These are phyloP conservation scores for Epistrophe eligans DNA, from an alignment of 2,888 invertebrate species.

Conservation along the genomic window DNA sequence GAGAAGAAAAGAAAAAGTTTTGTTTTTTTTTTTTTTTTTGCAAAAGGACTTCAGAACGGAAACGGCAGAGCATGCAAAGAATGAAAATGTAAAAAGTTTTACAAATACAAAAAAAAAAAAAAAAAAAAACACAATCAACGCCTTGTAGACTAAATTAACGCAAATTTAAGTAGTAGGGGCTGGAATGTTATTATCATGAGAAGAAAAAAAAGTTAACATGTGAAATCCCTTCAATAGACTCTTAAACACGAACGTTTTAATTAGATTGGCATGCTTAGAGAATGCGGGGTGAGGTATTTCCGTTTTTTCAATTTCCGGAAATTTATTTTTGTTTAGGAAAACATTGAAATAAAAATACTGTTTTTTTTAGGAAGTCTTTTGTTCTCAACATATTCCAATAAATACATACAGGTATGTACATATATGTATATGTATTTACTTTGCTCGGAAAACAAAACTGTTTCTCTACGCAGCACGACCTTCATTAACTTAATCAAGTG, in stretches of 20 bases:
- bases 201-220: constrained; percentile 17
- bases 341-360: neutral
- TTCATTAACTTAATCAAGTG: too few species aligned
- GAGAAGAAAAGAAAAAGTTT: constrained; percentile 13
- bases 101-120: neutral
- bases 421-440: too few species aligned
- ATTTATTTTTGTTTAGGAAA: neutral
- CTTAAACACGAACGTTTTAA: constrained; percentile 30
- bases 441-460: too few species aligned
- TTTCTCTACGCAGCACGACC: too few species aligned
- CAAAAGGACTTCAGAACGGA: constrained; percentile 18
- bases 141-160: constrained; percentile 22
- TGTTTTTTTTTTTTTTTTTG: constrained; percentile 11
- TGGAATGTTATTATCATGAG: neutral
- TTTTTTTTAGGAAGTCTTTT: neutral
- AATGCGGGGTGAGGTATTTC: constrained; percentile 2
- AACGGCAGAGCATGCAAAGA: constrained; percentile 33
- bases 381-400: neutral
- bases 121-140: constrained; percentile 25
- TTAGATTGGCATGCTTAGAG: constrained; percentile 26
- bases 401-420: too few species aligned
- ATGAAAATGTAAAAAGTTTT: constrained; percentile 34
- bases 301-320: constrained; percentile 7
- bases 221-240: constrained; percentile 20
- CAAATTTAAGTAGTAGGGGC: neutral